Evolutionary conservation across 2,113 vertebrate species (phyloP), one percentile per base, ranked within the genome.

Genomic region (Dryoscopus gambensis): DNA sequence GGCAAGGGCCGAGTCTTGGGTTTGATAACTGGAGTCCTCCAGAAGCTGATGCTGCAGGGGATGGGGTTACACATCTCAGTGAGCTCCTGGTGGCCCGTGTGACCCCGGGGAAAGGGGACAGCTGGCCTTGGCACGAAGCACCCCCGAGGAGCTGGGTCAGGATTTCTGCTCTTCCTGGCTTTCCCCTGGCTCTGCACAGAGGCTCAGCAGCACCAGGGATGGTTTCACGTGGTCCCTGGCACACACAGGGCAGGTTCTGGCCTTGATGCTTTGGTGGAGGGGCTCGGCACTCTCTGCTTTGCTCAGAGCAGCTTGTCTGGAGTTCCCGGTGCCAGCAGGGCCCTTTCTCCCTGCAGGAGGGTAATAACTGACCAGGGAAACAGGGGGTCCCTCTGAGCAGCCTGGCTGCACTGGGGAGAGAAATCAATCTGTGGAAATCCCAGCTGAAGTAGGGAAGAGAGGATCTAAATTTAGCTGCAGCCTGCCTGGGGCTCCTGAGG

Each of bases 391-490:
- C 81, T 80, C 84, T 73, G 81, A 92, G 90, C 59, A 69, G 63
- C 79, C 31, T 46, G 92, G 17, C 56, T 79, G 35, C 69, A 31
- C 65, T 8, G 35, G 44, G 57, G 90, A 82, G 55, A 57, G 63
- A 37, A 80, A 95, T 55, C 87, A 74, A 46, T 74, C 77, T 21
- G 28, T 84, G 71, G 56, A 76, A 77, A 80, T 60, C 53, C 84
- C 75, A 82, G 77, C 60, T 81, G 81, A 79, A 76, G 74, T 62
- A 35, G 0, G 1, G 77, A 62, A 69, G 28, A 75, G 49, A 69
- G 37, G 46, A 69, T 87, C 63, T 83, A 91, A 87, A 90, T 89
- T 57, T n/a, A 87, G 40, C 93, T 39, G n/a, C 65, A 85, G 69
- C 70, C 87, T 91, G 84, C 84, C 47, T 39, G 67, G 59, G 70